phyloP scores from a whole-genome alignment of 2,888 invertebrate species.

The Asteroscopus sphinx region DNA sequence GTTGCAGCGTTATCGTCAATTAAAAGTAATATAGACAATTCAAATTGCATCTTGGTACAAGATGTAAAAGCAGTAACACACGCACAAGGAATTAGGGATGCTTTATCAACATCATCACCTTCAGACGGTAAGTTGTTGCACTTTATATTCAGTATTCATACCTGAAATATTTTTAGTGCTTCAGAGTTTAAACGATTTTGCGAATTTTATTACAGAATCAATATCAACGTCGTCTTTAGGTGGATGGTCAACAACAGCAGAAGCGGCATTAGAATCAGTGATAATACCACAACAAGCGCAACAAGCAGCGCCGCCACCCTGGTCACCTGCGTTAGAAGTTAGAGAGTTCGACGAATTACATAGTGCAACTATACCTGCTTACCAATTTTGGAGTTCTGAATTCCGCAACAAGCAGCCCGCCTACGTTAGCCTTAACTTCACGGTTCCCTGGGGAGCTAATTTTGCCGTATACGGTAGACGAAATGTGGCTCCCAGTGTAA shows the following conservation, averaged over 20 bases:
- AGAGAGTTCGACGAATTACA: conserved; percentile 96
- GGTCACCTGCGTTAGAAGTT: conserved; percentile 94
- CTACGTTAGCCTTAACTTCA: conserved; percentile 96
- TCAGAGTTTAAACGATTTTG: conserved; percentile 27
- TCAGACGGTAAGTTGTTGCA: conserved; percentile 78
- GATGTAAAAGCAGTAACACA: conserved; percentile 96
- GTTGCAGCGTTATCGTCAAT: conserved; percentile 96
- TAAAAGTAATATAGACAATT: conserved; percentile 96
- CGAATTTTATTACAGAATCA: conserved; percentile 90
- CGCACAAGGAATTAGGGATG: conserved; percentile 95
- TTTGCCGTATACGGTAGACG: conserved; percentile 98
- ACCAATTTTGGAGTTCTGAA: conserved; percentile 98
- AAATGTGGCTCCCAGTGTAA: conserved; percentile 98
- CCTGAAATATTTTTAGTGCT: background rate
- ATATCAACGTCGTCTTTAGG: conserved; percentile 86
- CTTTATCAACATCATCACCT: conserved; percentile 87
- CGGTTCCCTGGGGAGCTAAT: conserved; percentile 97
- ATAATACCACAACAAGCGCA: conserved; percentile 92
- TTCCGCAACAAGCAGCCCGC: conserved; percentile 97
- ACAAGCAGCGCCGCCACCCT: conserved; percentile 94
- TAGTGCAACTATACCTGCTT: conserved; percentile 96
- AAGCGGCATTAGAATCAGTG: conserved; percentile 89
- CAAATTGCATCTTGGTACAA: conserved; percentile 97
- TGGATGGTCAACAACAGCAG: conserved; percentile 87
- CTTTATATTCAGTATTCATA: conserved; percentile 8